Percentiles rank a stretch among this genome's conserved stretches.
Evolutionary conservation across 2,113 vertebrate species (phyloP).

Genomic region (Hipposideros armiger): DNA sequence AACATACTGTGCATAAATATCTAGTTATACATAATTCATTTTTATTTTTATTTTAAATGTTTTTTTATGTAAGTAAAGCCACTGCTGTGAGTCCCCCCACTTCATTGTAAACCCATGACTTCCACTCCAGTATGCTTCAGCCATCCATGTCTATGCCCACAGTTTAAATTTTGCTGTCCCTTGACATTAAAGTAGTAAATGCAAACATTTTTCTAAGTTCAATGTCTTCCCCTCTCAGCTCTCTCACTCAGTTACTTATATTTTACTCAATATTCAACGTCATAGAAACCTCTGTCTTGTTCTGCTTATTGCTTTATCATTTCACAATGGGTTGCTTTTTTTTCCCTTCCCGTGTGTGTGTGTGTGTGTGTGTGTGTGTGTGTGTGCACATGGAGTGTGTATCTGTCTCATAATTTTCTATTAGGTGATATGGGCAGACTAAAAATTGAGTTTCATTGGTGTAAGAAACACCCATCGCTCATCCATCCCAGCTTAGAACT

Average conservation of each 20-base stretch:
- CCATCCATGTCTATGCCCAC: background rate
- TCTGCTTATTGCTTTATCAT: background rate
- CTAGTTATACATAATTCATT: background rate
- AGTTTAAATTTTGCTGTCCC: background rate
- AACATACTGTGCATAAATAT: background rate
- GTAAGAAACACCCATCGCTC: background rate
- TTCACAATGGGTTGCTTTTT: background rate
- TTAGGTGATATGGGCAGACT: background rate
- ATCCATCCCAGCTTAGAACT: background rate
- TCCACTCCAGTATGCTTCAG: background rate
- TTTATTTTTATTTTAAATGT: constrained; percentile 43
- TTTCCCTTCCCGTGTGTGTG: background rate
- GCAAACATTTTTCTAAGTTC: background rate
- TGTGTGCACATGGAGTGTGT: accelerated
- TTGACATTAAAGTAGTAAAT: background rate
- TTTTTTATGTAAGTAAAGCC: background rate
- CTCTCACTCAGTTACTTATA: background rate
- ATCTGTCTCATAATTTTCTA: background rate
- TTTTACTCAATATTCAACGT: background rate
- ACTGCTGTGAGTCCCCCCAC: background rate
- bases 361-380: background rate
- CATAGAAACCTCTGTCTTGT: background rate
- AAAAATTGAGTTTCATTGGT: background rate
- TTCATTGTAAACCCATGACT: background rate
- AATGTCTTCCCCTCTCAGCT: background rate